These are phyloP conservation scores for Oncorhynchus gorbuscha DNA, from an alignment of 2,113 vertebrate genomes.

Conservation along the genomic window DNA sequence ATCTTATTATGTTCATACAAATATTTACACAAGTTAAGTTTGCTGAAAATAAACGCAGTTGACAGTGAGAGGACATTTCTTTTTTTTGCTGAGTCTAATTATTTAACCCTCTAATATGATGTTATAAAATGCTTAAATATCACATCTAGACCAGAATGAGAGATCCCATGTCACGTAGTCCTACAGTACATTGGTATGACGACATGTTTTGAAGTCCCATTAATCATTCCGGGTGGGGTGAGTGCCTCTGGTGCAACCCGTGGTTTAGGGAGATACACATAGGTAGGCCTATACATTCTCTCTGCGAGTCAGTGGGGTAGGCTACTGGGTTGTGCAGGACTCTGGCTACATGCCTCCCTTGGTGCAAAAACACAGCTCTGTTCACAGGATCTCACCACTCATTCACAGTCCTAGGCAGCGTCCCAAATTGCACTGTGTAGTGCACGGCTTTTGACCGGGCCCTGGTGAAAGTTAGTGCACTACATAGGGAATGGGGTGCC, in stretches of 20 bases:
- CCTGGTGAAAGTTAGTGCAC: no score
- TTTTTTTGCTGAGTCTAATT: background rate
- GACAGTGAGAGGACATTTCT: no score
- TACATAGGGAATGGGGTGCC: no score
- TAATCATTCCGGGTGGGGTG: background rate
- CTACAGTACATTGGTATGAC: background rate
- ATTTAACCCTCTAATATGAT: background rate
- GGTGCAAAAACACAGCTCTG: slow-evolving; percentile 10
- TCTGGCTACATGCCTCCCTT: background rate
- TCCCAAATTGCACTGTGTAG: no score
- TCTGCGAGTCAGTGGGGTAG: background rate
- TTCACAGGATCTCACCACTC: background rate
- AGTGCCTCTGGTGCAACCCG: background rate
- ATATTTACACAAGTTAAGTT: no score
- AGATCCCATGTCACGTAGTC: background rate
- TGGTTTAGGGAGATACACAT: background rate
- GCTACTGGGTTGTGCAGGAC: background rate
- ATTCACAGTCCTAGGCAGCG: background rate
- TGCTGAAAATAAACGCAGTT: no score
- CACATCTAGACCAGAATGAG: background rate
- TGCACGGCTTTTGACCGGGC: no score
- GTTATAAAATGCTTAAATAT: background rate
- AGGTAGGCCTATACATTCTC: background rate
- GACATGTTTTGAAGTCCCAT: background rate
- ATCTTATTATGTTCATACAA: no score